A percentile compares a stretch with the other conserved stretches of the same genome.
phyloP scores from a whole-genome alignment of 1,140 invertebrate genomes.

The Zaprionus camerounensis region DNA sequence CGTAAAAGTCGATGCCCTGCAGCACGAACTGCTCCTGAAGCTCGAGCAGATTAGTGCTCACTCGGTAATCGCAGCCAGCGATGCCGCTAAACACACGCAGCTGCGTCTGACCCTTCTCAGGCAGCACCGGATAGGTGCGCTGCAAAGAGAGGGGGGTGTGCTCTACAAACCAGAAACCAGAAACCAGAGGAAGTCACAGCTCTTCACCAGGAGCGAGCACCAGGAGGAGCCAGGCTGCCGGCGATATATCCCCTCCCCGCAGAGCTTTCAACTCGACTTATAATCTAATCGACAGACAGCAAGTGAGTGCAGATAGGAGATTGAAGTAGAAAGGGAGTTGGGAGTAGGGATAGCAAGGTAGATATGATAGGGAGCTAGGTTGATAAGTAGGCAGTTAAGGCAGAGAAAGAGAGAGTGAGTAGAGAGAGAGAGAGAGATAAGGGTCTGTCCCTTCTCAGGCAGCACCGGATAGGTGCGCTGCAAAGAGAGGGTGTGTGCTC shows the following conservation, averaged over 20 bases:
- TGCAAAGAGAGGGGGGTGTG: constrained; percentile 36
- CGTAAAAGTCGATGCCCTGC: constrained; percentile 70
- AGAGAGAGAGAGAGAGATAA: neutral
- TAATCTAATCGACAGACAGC: neutral
- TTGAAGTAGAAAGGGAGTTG: neutral
- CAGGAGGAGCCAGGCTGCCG: neutral
- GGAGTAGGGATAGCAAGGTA: no score
- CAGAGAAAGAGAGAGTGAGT: constrained; percentile 2
- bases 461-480: constrained; percentile 87
- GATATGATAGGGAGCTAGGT: neutral
- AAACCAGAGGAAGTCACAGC: neutral
- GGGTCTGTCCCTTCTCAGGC: constrained; percentile 85
- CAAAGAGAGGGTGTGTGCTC: constrained; percentile 9
- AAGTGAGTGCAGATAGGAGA: constrained; percentile 22
- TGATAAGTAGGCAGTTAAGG: constrained; percentile 6
- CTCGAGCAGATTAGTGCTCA: constrained; percentile 57
- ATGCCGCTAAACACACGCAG: constrained; percentile 89
- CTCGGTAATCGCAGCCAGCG: constrained; percentile 83
- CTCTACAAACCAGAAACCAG: neutral
- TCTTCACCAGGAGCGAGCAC: neutral
- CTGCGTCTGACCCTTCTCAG: constrained; percentile 86
- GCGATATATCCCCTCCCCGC: neutral
- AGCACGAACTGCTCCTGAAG: constrained; percentile 56
- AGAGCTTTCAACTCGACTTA: neutral
- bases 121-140: constrained; percentile 87